phyloP scores from a whole-genome alignment of 2,797 vertebrate species.

The Cercopithecus neglectus region DNA sequence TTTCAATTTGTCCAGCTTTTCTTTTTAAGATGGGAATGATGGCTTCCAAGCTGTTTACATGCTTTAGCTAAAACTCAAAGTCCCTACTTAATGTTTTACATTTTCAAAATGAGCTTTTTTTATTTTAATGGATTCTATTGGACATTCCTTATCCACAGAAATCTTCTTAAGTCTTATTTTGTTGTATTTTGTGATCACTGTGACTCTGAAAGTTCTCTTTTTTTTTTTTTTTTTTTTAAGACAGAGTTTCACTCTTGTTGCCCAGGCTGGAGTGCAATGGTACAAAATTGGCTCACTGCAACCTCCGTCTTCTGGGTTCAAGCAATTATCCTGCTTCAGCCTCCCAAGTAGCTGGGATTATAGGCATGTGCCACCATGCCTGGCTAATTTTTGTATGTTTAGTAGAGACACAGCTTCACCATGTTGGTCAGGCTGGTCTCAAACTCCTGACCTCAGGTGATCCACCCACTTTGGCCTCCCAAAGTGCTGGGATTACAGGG shows the following conservation, averaged over 20 bases:
- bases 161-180: not conserved
- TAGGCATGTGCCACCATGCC: not conserved
- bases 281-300: not conserved
- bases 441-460: not conserved
- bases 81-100: not conserved
- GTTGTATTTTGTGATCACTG: not conserved
- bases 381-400: not conserved
- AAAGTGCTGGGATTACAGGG: not conserved
- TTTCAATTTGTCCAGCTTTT: not conserved
- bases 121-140: not conserved
- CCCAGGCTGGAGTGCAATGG: not conserved
- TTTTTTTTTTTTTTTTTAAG: too few species aligned
- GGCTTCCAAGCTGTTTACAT: not conserved
- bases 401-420: not conserved
- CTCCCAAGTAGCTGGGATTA: not conserved
- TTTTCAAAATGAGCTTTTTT: not conserved
- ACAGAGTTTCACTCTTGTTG: not conserved
- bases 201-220: not conserved
- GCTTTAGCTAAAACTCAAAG: not conserved
- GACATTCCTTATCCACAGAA: not conserved
- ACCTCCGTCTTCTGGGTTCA: not conserved
- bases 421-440: not conserved
- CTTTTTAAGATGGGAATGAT: not conserved
- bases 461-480: not conserved
- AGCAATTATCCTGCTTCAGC: not conserved